Evolutionary conservation across 2,113 vertebrate genomes (phyloP).

Genomic region (Conger conger): DNA sequence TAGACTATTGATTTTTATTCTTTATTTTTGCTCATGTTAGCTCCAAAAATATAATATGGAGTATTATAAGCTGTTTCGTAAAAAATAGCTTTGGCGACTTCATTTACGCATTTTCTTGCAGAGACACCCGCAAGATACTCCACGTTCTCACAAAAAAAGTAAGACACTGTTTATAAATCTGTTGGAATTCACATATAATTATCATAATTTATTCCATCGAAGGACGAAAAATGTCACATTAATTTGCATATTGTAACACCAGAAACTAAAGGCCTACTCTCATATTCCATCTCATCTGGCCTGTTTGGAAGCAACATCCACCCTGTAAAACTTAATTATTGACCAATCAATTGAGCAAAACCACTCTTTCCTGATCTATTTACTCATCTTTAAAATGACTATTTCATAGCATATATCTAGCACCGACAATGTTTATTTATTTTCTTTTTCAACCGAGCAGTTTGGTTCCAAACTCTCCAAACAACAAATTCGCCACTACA

Average conservation of each 20-base stretch:
- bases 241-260: too few relatives aligned
- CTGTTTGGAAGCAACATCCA: background rate
- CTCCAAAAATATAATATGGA: too few relatives aligned
- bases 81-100: too few relatives aligned
- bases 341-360: background rate
- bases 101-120: background rate
- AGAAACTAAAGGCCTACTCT: too few relatives aligned
- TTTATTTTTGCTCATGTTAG: too few relatives aligned
- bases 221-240: too few relatives aligned
- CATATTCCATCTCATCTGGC: background rate
- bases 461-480: background rate
- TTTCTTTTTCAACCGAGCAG: background rate
- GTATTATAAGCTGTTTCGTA: too few relatives aligned
- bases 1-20: too few relatives aligned
- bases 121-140: background rate
- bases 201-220: too few relatives aligned
- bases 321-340: background rate
- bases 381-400: background rate
- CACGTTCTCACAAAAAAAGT: too few relatives aligned
- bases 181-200: too few relatives aligned
- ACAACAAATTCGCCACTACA: background rate
- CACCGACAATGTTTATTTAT: background rate
- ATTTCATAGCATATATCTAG: background rate
- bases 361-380: background rate
- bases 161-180: too few relatives aligned